Base-by-base conservation (phyloP, 2,888 invertebrate genomes). In the Adela reaumurella region DNA sequence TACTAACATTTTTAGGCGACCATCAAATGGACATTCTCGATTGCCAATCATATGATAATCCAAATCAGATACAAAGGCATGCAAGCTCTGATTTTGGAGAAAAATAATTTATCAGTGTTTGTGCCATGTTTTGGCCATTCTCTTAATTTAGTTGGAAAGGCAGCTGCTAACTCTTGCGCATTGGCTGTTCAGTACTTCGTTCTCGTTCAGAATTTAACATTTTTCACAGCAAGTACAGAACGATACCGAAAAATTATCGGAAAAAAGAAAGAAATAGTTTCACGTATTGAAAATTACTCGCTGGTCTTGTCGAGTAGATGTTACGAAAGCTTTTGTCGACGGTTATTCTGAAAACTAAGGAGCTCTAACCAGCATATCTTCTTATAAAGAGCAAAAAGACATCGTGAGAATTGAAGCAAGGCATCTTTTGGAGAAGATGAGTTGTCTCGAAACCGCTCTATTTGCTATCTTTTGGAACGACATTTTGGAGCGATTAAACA, bases 11-110 rank as follows among this genome's bases (percentile, higher is more conserved):
- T 49, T 56, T 57, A 48, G 48, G 52, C 19, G 46, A 49, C 28
- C 35, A 35, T 35, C 45, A 45, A 44, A 56, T 58, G 43, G 53
- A 55, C 49, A 56, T 57, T 18, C 35, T 44, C 2, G 52, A 56
- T 56, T 57, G 55, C 45, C 58, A 56, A 50, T 54, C 54, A n/a
- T 57, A 58, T 46, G 55, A 57, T 43, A 58, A 57, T 47, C 49
- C 55, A 51, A 58, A 58, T 46, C 46, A 56, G 53, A 50, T 57
- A 57, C 52, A 56, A 54, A 49, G 55, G 56, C 5, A 50, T 59
- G 50, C 53, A 59, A 29, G 52, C 56, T 47, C 24, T 48, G 4
- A 55, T 58, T 46, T 48, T 52, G 50, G 47, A 53, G 41, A 51
- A 53, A 48, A 57, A 53, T 52, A 17, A 46, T 50, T 51, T 54